phyloP scores from a whole-genome alignment of 2,888 invertebrate species.

The Teleogryllus oceanicus region DNA sequence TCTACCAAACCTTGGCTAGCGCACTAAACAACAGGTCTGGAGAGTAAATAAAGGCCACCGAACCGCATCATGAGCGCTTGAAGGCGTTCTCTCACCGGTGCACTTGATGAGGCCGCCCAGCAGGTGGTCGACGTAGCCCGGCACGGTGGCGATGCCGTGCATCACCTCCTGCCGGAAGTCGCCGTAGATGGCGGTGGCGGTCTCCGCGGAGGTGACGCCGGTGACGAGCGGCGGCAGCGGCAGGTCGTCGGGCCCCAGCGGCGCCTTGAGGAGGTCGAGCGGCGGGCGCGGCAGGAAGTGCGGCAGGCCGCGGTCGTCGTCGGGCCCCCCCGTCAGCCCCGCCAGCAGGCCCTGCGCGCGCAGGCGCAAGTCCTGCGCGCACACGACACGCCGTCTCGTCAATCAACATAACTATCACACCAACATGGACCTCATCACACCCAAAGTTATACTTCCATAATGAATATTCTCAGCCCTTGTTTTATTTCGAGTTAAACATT shows the following conservation, averaged over 20 bases:
- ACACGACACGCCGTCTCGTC: too few species aligned
- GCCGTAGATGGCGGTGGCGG: constrained; percentile 59
- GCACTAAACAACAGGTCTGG: too few species aligned
- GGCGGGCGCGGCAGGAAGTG: constrained; percentile 63
- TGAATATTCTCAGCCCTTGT: too few species aligned
- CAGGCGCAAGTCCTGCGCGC: constrained; percentile 45
- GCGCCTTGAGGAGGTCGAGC: constrained; percentile 56
- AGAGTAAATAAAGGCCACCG: too few species aligned
- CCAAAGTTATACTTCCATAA: too few species aligned
- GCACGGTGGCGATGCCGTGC: constrained; percentile 11
- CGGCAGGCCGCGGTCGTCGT: constrained; percentile 65
- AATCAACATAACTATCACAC: too few species aligned
- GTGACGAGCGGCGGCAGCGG: constrained; percentile 58
- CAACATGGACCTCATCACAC: too few species aligned
- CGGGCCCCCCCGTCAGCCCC: constrained; percentile 60
- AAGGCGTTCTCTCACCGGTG: constrained; percentile 23
- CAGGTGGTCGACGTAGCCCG: constrained; percentile 28
- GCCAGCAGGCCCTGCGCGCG: constrained; percentile 60
- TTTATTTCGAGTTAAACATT: too few species aligned
- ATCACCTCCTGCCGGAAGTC: constrained; percentile 28
- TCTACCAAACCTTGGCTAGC: too few species aligned
- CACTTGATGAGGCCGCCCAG: constrained; percentile 22
- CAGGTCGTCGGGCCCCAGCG: constrained; percentile 53
- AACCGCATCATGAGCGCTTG: too few species aligned
- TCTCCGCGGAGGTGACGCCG: constrained; percentile 71